A percentile compares a stretch with the other conserved stretches of the same genome.
Conservation (phyloP, 2,888 invertebrate genomes). For the Hyalella azteca region DNA sequence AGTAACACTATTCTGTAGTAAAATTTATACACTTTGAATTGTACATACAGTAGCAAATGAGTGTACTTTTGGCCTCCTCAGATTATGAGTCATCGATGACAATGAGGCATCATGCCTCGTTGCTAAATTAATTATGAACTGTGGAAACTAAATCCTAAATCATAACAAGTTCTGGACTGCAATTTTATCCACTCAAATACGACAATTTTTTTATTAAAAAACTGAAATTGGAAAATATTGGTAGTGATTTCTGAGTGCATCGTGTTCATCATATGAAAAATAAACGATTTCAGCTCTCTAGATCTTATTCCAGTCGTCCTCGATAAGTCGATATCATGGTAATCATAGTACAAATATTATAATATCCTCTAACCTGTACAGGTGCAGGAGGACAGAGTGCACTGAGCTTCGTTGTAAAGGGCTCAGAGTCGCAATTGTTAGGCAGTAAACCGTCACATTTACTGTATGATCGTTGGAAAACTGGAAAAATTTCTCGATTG, state of each 20-base stretch:
- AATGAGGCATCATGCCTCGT: too few species aligned
- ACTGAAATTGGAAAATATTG: neutral
- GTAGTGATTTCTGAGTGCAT: neutral
- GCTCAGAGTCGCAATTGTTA: neutral
- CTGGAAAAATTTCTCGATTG: neutral
- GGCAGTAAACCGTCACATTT: constrained; percentile 4
- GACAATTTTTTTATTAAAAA: neutral
- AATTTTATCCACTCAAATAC: neutral
- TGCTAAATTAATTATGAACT: too few species aligned
- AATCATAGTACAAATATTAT: neutral
- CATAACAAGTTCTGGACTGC: neutral
- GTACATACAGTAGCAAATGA: neutral
- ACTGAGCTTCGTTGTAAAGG: neutral
- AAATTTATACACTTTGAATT: neutral
- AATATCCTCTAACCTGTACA: constrained; percentile 1
- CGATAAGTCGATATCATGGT: neutral
- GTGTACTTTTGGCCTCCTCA: neutral
- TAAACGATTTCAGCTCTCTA: neutral
- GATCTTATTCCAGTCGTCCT: neutral
- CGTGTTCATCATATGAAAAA: neutral
- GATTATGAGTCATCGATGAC: too few species aligned
- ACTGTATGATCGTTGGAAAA: neutral
- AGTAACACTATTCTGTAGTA: neutral
- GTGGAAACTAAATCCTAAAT: too few species aligned
- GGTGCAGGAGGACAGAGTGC: neutral